Conservation (phyloP, 2,797 vertebrate genomes). For the Hemibagrus guttatus region DNA sequence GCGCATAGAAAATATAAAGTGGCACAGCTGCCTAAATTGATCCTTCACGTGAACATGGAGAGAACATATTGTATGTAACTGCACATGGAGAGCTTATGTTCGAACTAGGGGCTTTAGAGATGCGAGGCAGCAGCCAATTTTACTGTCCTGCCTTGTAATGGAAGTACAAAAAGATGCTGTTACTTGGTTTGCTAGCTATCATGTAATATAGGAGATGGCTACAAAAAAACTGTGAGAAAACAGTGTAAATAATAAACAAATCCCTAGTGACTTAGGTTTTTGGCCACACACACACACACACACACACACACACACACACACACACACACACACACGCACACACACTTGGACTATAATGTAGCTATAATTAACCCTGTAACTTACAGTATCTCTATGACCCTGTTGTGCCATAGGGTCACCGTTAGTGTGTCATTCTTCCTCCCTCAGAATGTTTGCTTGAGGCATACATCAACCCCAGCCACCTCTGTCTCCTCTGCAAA, state of each 20-base stretch:
- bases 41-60: neutral
- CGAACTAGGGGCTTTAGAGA: neutral
- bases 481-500: constrained; percentile 28
- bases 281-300: neutral
- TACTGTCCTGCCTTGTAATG: neutral
- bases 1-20: neutral
- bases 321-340: neutral
- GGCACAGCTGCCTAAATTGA: neutral
- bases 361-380: constrained; percentile 6
- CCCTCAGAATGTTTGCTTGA: constrained; percentile 16
- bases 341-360: neutral
- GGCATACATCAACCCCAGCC: constrained; percentile 14
- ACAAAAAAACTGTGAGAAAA: neutral
- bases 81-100: neutral
- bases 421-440: neutral
- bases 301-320: neutral
- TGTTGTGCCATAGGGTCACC: constrained; percentile 6
- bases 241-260: neutral
- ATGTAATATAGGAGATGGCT: neutral
- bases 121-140: neutral
- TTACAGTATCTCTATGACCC: neutral
- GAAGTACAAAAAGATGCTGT: neutral
- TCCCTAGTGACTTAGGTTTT: neutral
- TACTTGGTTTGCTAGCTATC: neutral
- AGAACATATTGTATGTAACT: neutral